Percentiles rank a stretch among this genome's conserved stretches.
Conservation (phyloP, 2,888 invertebrate species). For the Pseudanteris insignis region DNA sequence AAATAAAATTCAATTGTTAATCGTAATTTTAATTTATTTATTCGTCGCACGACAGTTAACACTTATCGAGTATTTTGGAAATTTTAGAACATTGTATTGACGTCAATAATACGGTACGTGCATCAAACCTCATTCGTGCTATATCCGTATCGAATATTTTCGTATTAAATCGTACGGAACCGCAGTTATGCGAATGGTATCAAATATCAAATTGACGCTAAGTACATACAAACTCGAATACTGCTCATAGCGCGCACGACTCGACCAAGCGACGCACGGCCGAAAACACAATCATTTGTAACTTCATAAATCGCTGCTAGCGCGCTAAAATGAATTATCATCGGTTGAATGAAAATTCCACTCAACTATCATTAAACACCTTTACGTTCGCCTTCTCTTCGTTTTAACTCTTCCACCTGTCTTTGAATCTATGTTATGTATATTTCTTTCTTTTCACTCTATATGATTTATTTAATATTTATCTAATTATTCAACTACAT, state of each 20-base stretch:
- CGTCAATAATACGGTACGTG: conserved; percentile 40
- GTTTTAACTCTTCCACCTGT: no score
- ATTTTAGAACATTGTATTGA: conserved; percentile 44
- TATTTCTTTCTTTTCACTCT: no score
- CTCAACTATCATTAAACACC: no score
- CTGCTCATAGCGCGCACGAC: conserved; percentile 26
- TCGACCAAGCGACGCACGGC: conserved; percentile 13
- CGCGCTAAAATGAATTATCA: no score
- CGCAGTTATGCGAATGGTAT: conserved; percentile 44
- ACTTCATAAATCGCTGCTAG: no score
- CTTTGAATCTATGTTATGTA: no score
- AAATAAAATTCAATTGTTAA: no score
- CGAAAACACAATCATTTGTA: conserved; percentile 39
- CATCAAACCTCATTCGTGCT: conserved; percentile 40
- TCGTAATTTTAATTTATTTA: no score
- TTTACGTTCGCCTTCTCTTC: no score
- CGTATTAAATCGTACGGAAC: conserved; percentile 42
- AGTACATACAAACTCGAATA: conserved; percentile 43
- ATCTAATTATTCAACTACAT: no score
- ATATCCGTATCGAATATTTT: conserved; percentile 45
- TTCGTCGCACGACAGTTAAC: conserved; percentile 10
- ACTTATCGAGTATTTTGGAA: conserved; percentile 37
- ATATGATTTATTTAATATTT: no score
- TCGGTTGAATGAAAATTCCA: no score
- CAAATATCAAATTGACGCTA: conserved; percentile 45